A percentile compares a stretch with the other conserved stretches of the same genome.
phyloP scores from a whole-genome alignment of 2,797 vertebrate genomes.

The Gymnodraco acuticeps region DNA sequence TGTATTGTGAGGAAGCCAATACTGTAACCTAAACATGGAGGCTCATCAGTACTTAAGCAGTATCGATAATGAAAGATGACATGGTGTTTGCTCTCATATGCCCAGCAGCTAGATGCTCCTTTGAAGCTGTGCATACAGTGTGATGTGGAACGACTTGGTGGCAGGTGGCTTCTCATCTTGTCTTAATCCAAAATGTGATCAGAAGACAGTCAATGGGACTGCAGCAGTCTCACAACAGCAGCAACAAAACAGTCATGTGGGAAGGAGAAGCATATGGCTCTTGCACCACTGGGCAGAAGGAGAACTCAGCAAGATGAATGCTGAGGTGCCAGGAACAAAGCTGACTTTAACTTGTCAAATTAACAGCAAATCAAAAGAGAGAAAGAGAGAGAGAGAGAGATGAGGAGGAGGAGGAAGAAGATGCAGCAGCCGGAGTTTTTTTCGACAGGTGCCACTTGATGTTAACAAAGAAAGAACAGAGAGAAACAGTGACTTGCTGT shows the following conservation, averaged over 20 bases:
- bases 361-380: conserved; percentile 69
- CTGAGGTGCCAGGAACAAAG: conserved; percentile 78
- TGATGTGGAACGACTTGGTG: conserved; percentile 63
- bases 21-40: conserved; percentile 50
- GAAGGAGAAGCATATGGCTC: conserved; percentile 81
- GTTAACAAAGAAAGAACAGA: conserved; percentile 60
- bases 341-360: conserved; percentile 87
- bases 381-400: background rate
- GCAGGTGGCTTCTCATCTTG: conserved; percentile 75
- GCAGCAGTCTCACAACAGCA: conserved; percentile 59
- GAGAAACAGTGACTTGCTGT: conserved; percentile 39
- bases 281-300: conserved; percentile 80
- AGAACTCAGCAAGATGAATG: conserved; percentile 75
- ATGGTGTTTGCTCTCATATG: conserved; percentile 54
- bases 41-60: conserved; percentile 47
- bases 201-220: conserved; percentile 71
- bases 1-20: conserved; percentile 47
- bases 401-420: conserved; percentile 41
- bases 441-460: conserved; percentile 74
- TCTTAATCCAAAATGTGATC: conserved; percentile 74
- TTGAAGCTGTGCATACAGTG: conserved; percentile 52
- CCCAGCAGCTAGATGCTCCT: conserved; percentile 53
- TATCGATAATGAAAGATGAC: conserved; percentile 69
- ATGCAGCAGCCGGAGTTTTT: conserved; percentile 54
- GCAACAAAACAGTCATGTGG: conserved; percentile 71